Percentiles rank a stretch among this genome's conserved stretches.
Evolutionary conservation across 2,797 vertebrate genomes (phyloP).

Genomic region (Lutjanus argentimaculatus): DNA sequence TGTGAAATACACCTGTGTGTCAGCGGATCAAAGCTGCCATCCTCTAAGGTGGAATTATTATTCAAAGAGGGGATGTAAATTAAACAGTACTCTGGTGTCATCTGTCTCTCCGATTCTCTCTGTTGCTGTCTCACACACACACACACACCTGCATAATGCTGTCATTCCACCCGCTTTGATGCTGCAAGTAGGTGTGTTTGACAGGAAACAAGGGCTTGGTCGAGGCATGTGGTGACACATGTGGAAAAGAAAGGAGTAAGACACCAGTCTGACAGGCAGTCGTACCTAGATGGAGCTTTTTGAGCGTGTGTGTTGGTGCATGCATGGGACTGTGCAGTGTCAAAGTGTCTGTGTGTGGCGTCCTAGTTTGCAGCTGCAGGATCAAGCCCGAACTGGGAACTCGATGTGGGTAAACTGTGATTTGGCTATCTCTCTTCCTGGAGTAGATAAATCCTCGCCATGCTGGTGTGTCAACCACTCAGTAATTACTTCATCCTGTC

Average conservation of each 20-base stretch:
- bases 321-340: slow-evolving; percentile 47
- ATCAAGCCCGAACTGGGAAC: slow-evolving; percentile 72
- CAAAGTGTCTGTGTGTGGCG: slow-evolving; percentile 73
- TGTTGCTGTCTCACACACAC: slow-evolving; percentile 40
- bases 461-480: slow-evolving; percentile 82
- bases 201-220: slow-evolving; percentile 80
- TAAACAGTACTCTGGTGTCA: slow-evolving; percentile 75
- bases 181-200: slow-evolving; percentile 78
- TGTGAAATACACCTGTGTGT: slow-evolving; percentile 82
- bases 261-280: slow-evolving; percentile 38
- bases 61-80: slow-evolving; percentile 80
- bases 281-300: slow-evolving; percentile 10
- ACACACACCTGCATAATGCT: slow-evolving; percentile 78
- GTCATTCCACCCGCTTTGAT: slow-evolving; percentile 81
- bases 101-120: slow-evolving; percentile 53
- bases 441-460: slow-evolving; percentile 80
- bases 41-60: slow-evolving; percentile 77
- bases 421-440: slow-evolving; percentile 84
- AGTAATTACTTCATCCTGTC: slow-evolving; percentile 85
- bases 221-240: slow-evolving; percentile 73
- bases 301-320: slow-evolving; percentile 31
- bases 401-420: slow-evolving; percentile 82
- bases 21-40: slow-evolving; percentile 78
- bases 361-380: slow-evolving; percentile 70
- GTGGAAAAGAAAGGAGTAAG: slow-evolving; percentile 16